Conservation (phyloP, 53 echinoderm and acorn worm genomes). For the Echinometra lucunter region DNA sequence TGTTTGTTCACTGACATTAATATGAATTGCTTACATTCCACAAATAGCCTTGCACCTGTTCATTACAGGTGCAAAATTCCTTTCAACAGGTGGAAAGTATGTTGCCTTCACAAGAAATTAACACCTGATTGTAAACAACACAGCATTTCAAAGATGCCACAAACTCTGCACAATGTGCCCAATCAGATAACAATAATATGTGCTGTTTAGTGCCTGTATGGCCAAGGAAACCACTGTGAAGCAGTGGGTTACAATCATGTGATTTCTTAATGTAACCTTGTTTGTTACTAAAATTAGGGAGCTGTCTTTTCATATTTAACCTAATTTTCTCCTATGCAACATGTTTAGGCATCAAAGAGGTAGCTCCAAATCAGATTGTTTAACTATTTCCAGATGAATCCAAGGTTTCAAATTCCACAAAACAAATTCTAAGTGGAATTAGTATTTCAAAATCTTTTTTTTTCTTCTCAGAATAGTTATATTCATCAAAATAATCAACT, state of each 20-base stretch:
- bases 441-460: too few species aligned
- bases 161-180: not conserved
- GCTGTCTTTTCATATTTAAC: not conserved
- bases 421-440: not conserved
- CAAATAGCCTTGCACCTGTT: conserved; percentile 28
- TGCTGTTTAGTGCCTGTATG: conserved; percentile 29
- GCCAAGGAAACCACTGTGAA: not conserved
- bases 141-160: conserved; percentile 28
- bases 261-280: not conserved
- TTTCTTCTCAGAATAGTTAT: too few species aligned
- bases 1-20: not conserved
- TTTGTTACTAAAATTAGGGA: not conserved
- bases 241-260: not conserved
- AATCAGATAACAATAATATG: conserved; percentile 18
- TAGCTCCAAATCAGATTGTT: not conserved
- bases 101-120: conserved; percentile 13
- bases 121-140: not conserved
- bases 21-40: not conserved
- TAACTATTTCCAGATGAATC: not conserved
- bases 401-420: not conserved
- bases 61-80: conserved; percentile 5
- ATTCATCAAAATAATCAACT: too few species aligned
- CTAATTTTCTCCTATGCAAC: too few species aligned
- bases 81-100: not conserved
- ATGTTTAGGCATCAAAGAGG: not conserved